Evolutionary conservation across 2,888 invertebrate species (phyloP), one percentile per base, ranked within the genome.

Genomic region (Drosophila villosipedis): DNA sequence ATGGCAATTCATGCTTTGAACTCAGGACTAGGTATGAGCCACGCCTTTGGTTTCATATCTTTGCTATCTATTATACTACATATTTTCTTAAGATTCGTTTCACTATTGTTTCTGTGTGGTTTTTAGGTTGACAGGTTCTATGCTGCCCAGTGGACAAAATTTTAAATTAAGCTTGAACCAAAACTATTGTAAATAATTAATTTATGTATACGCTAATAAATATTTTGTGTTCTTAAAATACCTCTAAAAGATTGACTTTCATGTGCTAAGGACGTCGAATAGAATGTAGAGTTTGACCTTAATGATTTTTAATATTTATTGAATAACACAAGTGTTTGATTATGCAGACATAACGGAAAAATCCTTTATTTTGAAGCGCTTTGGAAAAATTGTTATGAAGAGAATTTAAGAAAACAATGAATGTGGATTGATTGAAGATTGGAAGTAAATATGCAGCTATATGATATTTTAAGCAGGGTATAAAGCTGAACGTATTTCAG

Each of bases 81-180:
- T 19, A 0, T 49, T 22, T 3, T 49, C 31, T 30, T 49, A 49
- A 31, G 37, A 47, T 25, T 39, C 47, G 22, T 50, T 49, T 59
- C n/a, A 52, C 30, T 52, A 52, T 52, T 52, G 28, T 52, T 14
- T 14, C 30, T 28, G 3, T 54, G 1, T 22, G 28, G 43, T n/a
- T 52, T 55, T 52, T 53, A 37, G 31, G 19, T 55, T 61, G 28
- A 61, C 53, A 73, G 58, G n/a, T 39, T 33, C 12, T n/a, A 49
- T 19, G 65, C 49, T 65, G 58, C 58, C 22, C 58, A 14, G 35
- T 43, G 52, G 50, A 50, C 12, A 58, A 14, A 3, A 33, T 12
- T 72, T 22, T 4, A 19, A 22, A 57, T 43, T 37, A 12, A 50
- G 22, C 25, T 37, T 12, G 5, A 66, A 59, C 47, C 28, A 49